A percentile compares a stretch with the other conserved stretches of the same genome.
These are phyloP conservation scores for Haemorhous mexicanus DNA, from an alignment of 2,113 vertebrate species.

Conservation along the genomic window DNA sequence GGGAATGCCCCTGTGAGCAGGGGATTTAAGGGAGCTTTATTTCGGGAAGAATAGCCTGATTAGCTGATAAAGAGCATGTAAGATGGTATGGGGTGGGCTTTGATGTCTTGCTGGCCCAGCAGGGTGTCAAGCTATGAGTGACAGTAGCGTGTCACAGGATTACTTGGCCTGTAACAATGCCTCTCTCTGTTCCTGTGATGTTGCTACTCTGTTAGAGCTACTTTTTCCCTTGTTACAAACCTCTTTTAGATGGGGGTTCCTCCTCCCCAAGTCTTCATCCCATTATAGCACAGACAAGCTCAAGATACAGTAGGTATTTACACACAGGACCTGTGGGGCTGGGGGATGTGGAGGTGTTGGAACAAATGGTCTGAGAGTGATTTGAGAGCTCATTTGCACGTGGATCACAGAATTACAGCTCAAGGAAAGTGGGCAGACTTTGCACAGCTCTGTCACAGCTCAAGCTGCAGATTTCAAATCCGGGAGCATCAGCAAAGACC, in stretches of 20 bases:
- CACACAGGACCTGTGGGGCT: neutral
- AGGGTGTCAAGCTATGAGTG: constrained; percentile 70
- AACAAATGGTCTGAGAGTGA: constrained; percentile 53
- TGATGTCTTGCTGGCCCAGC: constrained; percentile 76
- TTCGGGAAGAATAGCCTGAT: constrained; percentile 80
- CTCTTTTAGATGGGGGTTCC: constrained; percentile 45
- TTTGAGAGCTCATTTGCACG: constrained; percentile 59
- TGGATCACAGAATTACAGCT: constrained; percentile 38
- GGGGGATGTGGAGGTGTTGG: constrained; percentile 18
- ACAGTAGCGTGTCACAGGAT: constrained; percentile 79
- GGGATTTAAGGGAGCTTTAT: constrained; percentile 81
- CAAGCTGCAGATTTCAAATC: constrained; percentile 21
- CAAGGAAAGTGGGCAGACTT: constrained; percentile 29
- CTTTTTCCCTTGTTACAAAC: constrained; percentile 45
- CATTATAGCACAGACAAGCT: constrained; percentile 35
- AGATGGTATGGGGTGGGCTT: constrained; percentile 78
- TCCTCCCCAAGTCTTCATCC: constrained; percentile 22
- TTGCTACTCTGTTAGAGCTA: constrained; percentile 60
- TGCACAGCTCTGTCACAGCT: constrained; percentile 14
- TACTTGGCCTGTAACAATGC: constrained; percentile 68
- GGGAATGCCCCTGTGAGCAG: constrained; percentile 71
- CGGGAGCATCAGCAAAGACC: neutral
- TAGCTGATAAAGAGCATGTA: constrained; percentile 79
- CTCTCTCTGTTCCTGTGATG: constrained; percentile 67
- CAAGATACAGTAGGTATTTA: constrained; percentile 25